phyloP scores from a whole-genome alignment of 37 sponge, comb jelly and placozoan species.

The Tethya wilhelma region DNA sequence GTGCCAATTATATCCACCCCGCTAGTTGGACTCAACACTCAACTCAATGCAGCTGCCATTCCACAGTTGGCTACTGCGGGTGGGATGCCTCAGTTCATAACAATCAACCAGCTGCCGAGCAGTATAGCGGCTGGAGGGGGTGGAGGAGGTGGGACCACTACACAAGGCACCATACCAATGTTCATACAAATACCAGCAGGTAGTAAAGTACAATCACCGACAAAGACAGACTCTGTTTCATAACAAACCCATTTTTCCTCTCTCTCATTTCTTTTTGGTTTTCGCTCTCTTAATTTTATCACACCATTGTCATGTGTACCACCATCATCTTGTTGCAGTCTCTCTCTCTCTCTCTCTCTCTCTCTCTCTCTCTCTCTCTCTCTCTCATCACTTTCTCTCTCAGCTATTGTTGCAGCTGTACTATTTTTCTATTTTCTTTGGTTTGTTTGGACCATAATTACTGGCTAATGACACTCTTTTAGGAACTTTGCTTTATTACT shows the following conservation, averaged over 20 bases:
- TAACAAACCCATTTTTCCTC: background rate
- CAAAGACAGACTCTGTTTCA: background rate
- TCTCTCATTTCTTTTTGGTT: background rate
- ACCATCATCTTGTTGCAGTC: too few species aligned
- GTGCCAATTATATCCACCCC: too few species aligned
- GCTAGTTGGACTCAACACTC: too few species aligned
- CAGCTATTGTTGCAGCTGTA: background rate
- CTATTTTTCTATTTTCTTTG: background rate
- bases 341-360: too few species aligned
- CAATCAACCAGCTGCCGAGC: slow-evolving; percentile 6
- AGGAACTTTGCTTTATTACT: too few species aligned
- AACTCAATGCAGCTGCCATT: slow-evolving; percentile 7
- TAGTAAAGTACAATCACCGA: background rate
- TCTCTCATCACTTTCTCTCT: background rate
- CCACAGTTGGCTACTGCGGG: slow-evolving; percentile 7
- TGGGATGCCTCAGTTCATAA: slow-evolving; percentile 17
- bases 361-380: background rate
- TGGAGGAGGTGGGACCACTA: background rate
- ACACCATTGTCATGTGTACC: too few species aligned
- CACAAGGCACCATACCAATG: slow-evolving; percentile 37
- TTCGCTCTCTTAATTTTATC: background rate
- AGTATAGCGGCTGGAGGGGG: background rate
- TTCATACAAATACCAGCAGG: slow-evolving; percentile 20
- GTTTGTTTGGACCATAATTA: too few species aligned
- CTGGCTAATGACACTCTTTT: too few species aligned